These are phyloP conservation scores for Diplazon laetatorius DNA, from an alignment of 2,888 invertebrate genomes.

Conservation along the genomic window DNA sequence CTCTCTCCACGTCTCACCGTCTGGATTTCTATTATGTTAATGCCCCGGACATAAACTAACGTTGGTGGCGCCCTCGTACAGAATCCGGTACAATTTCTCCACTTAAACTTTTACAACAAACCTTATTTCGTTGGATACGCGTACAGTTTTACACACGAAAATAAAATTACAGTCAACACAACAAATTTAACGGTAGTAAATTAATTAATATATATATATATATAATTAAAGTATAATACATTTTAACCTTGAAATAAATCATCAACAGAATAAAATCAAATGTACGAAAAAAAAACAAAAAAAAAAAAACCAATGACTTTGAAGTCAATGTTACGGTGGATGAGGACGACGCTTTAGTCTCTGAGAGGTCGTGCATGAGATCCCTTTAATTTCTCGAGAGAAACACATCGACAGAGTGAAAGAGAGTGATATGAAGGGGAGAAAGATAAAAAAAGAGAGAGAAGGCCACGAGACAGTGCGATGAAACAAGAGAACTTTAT, in stretches of 20 bases:
- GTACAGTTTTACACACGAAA: neutral
- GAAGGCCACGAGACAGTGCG: neutral
- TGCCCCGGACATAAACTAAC: conserved; percentile 73
- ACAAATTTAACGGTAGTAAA: neutral
- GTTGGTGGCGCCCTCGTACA: conserved; percentile 11
- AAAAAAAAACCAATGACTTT: neutral
- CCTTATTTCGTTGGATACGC: neutral
- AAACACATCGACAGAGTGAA: neutral
- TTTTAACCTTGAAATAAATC: no score
- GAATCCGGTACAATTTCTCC: neutral
- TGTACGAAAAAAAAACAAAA: neutral
- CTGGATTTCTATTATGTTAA: conserved; percentile 75
- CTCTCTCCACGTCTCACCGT: conserved; percentile 14
- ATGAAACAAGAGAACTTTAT: conserved; percentile 48
- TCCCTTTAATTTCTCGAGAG: conserved; percentile 55
- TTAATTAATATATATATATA: no score
- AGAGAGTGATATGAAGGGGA: neutral
- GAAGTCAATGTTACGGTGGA: conserved; percentile 46
- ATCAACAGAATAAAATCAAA: neutral
- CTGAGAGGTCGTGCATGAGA: conserved; percentile 45
- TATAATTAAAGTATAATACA: no score
- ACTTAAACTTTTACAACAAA: neutral
- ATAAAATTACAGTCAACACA: no score
- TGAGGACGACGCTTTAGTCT: conserved; percentile 47
- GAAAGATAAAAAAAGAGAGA: neutral